Evolutionary conservation across 2,888 invertebrate species (phyloP).

Genomic region (Netelia inedita): DNA sequence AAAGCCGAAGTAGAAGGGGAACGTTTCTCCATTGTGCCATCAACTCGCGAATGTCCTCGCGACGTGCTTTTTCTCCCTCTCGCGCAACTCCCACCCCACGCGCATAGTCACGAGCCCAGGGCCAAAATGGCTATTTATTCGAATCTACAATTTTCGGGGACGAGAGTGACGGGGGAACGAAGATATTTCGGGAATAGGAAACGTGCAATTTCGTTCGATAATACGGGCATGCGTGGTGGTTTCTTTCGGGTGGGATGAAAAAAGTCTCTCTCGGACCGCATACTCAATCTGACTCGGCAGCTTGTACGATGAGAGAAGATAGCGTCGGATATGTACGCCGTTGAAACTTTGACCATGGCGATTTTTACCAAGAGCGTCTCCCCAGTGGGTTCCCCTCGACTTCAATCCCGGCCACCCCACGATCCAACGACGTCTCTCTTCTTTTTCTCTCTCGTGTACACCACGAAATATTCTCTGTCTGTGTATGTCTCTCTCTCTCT

Average conservation of each 20-base stretch:
- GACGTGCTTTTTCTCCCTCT: neutral
- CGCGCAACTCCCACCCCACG: neutral
- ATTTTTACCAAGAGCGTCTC: constrained; percentile 42
- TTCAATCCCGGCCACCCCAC: constrained; percentile 14
- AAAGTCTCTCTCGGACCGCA: no score
- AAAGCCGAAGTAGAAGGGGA: neutral
- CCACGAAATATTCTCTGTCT: constrained; percentile 2
- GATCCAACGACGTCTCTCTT: constrained; percentile 10
- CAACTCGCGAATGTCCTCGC: constrained; percentile 25
- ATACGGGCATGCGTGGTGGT: neutral
- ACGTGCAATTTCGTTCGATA: constrained; percentile 18
- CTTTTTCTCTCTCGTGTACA: constrained; percentile 3
- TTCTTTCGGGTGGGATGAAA: no score
- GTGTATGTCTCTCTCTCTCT: neutral
- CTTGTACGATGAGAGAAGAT: constrained; percentile 10
- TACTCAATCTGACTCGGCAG: no score
- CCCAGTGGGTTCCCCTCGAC: constrained; percentile 21
- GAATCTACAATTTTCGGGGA: constrained; percentile 14
- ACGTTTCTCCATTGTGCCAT: constrained; percentile 20
- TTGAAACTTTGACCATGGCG: constrained; percentile 53
- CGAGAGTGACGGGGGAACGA: neutral
- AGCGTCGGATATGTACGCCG: constrained; percentile 18
- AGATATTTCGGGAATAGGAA: neutral
- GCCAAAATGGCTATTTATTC: constrained; percentile 8
- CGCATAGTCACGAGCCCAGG: neutral